These are phyloP conservation scores for Sminthurinus aureus DNA, from an alignment of 2,888 invertebrate genomes.

Conservation along the genomic window DNA sequence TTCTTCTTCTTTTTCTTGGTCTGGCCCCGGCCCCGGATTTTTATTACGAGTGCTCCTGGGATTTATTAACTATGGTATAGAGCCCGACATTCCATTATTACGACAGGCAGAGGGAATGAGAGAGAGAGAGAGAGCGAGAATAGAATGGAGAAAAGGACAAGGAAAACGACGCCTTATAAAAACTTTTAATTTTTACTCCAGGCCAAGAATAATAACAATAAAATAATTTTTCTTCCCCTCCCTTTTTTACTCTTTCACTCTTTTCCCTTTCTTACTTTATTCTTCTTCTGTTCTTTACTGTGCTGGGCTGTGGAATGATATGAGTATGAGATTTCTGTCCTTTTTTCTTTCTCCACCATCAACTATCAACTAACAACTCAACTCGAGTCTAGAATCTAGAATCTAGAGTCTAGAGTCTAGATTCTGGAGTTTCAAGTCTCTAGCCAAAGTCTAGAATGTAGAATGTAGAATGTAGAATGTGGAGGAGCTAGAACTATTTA, in stretches of 20 bases:
- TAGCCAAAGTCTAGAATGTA: no score
- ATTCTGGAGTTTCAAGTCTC: no score
- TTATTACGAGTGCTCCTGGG: slow-evolving; percentile 44
- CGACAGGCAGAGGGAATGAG: neutral
- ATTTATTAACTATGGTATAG: slow-evolving; percentile 48
- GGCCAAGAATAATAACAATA: slow-evolving; percentile 54
- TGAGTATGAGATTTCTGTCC: neutral
- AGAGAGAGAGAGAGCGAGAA: neutral
- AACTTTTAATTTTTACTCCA: slow-evolving; percentile 45
- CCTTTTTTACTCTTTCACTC: slow-evolving; percentile 5
- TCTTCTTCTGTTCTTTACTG: neutral
- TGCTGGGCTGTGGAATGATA: neutral
- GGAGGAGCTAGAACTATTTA: neutral
- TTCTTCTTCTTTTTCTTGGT: neutral
- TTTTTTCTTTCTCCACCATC: neutral
- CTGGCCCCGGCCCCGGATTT: slow-evolving; percentile 20
- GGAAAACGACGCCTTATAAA: slow-evolving; percentile 19
- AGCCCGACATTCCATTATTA: slow-evolving; percentile 43
- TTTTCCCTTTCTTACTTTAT: neutral
- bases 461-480: no score
- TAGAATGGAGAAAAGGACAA: neutral
- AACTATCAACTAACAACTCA: neutral
- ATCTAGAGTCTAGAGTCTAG: no score
- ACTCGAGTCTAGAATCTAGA: neutral
- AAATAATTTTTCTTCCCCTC: slow-evolving; percentile 55